These are phyloP conservation scores for Gallinago stenura DNA, from an alignment of 2,797 vertebrate genomes.

Conservation along the genomic window DNA sequence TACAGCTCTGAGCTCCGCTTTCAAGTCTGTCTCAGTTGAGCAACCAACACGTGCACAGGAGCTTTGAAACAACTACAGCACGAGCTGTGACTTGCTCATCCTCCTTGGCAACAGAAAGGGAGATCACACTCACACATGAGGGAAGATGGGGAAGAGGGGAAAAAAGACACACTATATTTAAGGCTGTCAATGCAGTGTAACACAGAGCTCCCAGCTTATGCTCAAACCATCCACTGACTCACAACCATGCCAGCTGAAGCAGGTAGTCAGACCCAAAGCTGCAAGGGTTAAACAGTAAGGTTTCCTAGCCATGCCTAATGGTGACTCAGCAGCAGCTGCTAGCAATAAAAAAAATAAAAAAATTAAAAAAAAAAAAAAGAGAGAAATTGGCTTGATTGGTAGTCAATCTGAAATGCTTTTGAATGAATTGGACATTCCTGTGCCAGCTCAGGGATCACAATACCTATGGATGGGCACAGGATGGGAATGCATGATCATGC, in stretches of 20 bases:
- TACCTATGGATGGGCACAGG: accelerated
- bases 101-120: background rate
- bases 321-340: background rate
- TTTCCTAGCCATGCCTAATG: background rate
- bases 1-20: background rate
- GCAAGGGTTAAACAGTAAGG: background rate
- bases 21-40: background rate
- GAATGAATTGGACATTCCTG: accelerated
- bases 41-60: accelerated
- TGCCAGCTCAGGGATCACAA: background rate
- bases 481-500: background rate
- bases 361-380: no score
- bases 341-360: background rate
- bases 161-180: background rate
- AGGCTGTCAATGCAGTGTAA: accelerated
- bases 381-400: accelerated
- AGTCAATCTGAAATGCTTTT: background rate
- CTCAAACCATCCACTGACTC: background rate
- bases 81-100: background rate
- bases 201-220: accelerated
- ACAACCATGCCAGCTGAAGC: background rate
- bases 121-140: accelerated
- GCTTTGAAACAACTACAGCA: background rate
- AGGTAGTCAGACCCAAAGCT: background rate
- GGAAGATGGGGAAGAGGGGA: background rate